Conservation (phyloP, 2,888 invertebrate genomes). For the Gisinianus flammeolus region DNA sequence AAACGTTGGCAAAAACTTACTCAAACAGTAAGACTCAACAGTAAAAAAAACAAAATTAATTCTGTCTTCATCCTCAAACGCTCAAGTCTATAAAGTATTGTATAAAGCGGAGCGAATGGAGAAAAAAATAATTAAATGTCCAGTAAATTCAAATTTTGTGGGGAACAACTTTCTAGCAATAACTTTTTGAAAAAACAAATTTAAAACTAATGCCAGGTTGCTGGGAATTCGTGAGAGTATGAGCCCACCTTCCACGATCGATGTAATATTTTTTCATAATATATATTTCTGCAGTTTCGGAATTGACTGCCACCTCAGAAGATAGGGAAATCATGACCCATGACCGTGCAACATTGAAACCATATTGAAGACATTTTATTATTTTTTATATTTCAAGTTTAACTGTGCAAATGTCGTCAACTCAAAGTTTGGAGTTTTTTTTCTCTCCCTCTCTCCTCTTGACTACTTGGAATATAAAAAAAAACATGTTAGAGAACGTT, state of each 20-base stretch:
- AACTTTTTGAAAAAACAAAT: neutral
- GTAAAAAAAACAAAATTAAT: neutral
- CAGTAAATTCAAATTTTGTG: neutral
- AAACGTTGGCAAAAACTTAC: too few species aligned
- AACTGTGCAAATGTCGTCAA: too few species aligned
- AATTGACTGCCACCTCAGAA: too few species aligned
- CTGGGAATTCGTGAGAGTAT: neutral
- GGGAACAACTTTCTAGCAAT: neutral
- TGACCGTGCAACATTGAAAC: too few species aligned
- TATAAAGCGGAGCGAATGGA: neutral
- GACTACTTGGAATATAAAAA: too few species aligned
- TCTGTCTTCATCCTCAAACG: neutral
- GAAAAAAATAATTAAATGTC: neutral
- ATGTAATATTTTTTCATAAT: too few species aligned
- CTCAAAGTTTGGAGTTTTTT: too few species aligned
- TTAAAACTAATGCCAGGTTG: neutral
- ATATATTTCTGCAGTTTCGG: neutral
- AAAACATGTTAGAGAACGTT: too few species aligned
- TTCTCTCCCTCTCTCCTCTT: too few species aligned
- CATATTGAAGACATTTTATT: too few species aligned
- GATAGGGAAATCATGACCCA: too few species aligned
- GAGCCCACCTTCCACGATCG: neutral
- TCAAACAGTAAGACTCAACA: neutral
- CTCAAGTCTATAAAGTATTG: neutral
- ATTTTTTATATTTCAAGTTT: too few species aligned